Evolutionary conservation across 2,888 invertebrate species (phyloP).

Genomic region (Horisme vitalbata): DNA sequence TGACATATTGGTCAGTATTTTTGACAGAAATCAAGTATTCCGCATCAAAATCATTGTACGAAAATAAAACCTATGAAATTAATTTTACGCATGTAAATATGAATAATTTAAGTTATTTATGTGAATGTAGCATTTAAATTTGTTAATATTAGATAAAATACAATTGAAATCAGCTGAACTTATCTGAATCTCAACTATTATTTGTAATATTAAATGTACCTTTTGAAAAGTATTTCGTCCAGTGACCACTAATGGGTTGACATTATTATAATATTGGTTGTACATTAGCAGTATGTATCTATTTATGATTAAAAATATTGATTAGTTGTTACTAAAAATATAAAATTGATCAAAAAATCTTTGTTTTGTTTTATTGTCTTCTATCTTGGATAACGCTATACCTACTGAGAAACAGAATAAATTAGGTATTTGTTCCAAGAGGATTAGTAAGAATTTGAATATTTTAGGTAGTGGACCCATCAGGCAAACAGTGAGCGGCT

Average conservation of each 20-base stretch:
- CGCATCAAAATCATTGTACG: conserved; percentile 45
- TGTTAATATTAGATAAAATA: conserved; percentile 64
- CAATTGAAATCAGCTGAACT: conserved; percentile 79
- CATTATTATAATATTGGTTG: conserved; percentile 70
- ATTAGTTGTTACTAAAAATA: conserved; percentile 83
- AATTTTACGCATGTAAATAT: conserved; percentile 74
- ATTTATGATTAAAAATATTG: conserved; percentile 81
- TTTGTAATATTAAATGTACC: conserved; percentile 68
- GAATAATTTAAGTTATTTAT: conserved; percentile 77
- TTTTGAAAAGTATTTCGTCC: conserved; percentile 77
- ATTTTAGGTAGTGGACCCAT: too few relatives aligned
- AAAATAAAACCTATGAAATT: conserved; percentile 29
- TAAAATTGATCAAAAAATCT: conserved; percentile 72
- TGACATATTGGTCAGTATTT: conserved; percentile 60
- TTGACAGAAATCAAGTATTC: conserved; percentile 47
- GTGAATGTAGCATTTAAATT: conserved; percentile 72
- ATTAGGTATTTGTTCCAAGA: too few relatives aligned
- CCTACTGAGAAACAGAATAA: too few relatives aligned
- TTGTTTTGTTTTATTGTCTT: conserved; percentile 36
- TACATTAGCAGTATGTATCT: conserved; percentile 77
- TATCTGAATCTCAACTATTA: conserved; percentile 77
- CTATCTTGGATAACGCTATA: too few relatives aligned
- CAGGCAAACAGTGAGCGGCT: too few relatives aligned
- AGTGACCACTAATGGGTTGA: conserved; percentile 67
- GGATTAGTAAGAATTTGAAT: too few relatives aligned